These are phyloP conservation scores for Thamnophis sirtalis DNA, from an alignment of 2,113 vertebrate genomes.

Conservation along the genomic window DNA sequence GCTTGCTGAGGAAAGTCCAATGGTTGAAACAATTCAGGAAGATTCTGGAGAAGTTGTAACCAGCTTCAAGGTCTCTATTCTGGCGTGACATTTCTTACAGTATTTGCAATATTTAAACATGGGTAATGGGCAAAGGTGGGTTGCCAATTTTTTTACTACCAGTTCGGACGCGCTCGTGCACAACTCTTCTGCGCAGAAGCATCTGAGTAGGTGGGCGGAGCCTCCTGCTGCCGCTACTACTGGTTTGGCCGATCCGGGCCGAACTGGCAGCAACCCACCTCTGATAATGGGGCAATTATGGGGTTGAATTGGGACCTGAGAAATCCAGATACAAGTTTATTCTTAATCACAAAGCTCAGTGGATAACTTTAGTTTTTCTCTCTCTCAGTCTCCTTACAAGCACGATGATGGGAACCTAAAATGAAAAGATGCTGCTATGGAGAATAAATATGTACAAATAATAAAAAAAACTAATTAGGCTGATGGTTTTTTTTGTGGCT, in stretches of 20 bases:
- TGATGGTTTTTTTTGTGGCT: background rate
- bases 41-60: background rate
- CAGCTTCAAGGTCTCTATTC: background rate
- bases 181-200: too few species aligned
- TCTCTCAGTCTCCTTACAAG: background rate
- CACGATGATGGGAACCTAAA: background rate
- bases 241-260: too few species aligned
- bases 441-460: background rate
- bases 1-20: background rate
- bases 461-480: background rate
- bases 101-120: background rate
- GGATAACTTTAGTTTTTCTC: background rate
- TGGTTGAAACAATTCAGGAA: background rate
- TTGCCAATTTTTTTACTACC: too few species aligned
- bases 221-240: too few species aligned
- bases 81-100: background rate
- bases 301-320: background rate
- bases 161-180: too few species aligned
- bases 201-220: too few species aligned
- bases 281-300: background rate
- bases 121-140: background rate
- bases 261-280: too few species aligned
- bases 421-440: background rate
- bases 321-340: background rate
- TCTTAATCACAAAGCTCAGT: background rate